Evolutionary conservation across 1,140 invertebrate genomes (phyloP), one percentile per base, ranked within the genome.

Genomic region (Ladona fulva): DNA sequence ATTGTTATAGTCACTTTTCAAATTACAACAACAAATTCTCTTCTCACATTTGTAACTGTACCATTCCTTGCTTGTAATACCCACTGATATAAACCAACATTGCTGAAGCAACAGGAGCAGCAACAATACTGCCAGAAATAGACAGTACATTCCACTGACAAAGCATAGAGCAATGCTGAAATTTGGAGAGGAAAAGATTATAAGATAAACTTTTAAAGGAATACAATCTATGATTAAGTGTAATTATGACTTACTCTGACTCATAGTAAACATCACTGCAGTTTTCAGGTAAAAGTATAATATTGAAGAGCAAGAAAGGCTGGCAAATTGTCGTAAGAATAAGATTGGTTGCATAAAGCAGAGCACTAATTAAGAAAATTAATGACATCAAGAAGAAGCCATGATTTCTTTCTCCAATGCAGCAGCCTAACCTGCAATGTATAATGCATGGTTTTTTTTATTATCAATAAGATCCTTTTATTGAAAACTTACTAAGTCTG

Each of bases 251-350:
- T 86, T 87, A 92, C 91, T 89, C 85, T 80, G 89, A 88, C 79
- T 91, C 87, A 84, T 89, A 86, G 84, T 92, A 92, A 10, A 90
- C 90, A 84, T 92, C 90, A 78, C 88, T 89, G 83, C 92, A 93
- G 80, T 92, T 89, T 82, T 92, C 89, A 5, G 91, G 91, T 81
- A 93, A 82, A 59, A 92, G 84, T 79, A 92, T 85, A 11, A 86
- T 86, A 66, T 42, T 87, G 89, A 81, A 89, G 87, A 11, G 91
- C 82, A 89, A 86, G 80, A 90, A 90, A 1, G 91, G 91, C 85
- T 92, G 90, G 81, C 91, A 93, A 1, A 92, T 87, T 42, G 89
- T 90, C 3, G 91, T 92, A 77, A 93, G 85, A 3, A 90, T 91
- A 78, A 92, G 86, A 84, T 92, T 91, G 0, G 90, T 89, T 74